Evolutionary conservation across 2,113 vertebrate genomes (phyloP), one percentile per base, ranked within the genome.

Genomic region (Pygoscelis adeliae): DNA sequence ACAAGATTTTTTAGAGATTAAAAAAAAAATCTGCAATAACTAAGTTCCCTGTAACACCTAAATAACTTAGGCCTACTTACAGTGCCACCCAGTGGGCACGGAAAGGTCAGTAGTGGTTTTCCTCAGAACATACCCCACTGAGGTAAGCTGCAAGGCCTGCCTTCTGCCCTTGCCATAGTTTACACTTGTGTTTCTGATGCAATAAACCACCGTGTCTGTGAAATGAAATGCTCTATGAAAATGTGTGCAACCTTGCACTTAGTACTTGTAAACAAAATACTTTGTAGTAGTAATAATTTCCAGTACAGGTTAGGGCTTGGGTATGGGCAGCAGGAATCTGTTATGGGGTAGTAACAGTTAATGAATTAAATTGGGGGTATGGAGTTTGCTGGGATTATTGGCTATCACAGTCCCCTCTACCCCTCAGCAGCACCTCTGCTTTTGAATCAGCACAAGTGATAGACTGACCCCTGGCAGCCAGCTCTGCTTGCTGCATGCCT

Each of bases 1-100:
- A 29, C 9, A 30, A 11, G 16, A 29, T 26, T 44, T 40, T 3
- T 30, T 42, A 55, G 50, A 83, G 32, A 36, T 70, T 22, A 25
- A 36, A 9, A 34, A 7, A 18, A 42, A 32, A 55, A 16, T 11
- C 23, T 61, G 42, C 62, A 52, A 1, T 84, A 46, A 18, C 53
- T 21, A 15, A n/a, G 29, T 49, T 34, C 34, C 46, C 14, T 38
- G 22, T 16, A 15, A 23, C 17, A 2, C 4, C 5, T 4, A 7
- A 42, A 21, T 47, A 67, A 42, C 10, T 13, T 92, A 83, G 81
- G 36, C 93, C 94, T 95, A 62, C 66, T 84, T 91, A 61, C 74
- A 96, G 87, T 96, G 97, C 98, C 98, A 97, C 87, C 98, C 97
- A 86, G 97, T 97, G 98, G 90, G 86, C 40, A 63, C 6, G 4